Conservation (phyloP, 2,888 invertebrate genomes). For the Prosopocoilus inquinatus region DNA sequence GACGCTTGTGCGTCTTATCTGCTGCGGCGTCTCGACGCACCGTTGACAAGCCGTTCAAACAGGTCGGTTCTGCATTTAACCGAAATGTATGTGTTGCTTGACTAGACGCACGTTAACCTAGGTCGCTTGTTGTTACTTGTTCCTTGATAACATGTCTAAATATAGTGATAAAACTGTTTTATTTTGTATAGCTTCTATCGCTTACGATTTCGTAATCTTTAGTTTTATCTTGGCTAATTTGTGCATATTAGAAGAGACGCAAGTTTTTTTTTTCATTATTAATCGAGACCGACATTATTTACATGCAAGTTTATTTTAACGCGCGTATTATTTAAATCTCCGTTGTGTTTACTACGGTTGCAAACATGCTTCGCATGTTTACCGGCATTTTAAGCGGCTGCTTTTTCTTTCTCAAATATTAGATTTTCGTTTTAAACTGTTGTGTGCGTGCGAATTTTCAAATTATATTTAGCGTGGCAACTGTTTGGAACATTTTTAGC, state of each 20-base stretch:
- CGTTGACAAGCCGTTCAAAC: conserved; percentile 9
- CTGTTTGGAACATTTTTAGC: too few species aligned
- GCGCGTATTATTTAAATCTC: too few species aligned
- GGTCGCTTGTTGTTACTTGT: conserved; percentile 8
- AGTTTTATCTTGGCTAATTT: too few species aligned
- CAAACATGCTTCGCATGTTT: too few species aligned
- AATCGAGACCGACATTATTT: background rate
- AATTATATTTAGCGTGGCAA: too few species aligned
- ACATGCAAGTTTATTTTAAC: background rate
- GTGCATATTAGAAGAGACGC: too few species aligned
- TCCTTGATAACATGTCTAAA: background rate
- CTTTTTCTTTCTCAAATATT: too few species aligned
- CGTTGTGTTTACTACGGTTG: too few species aligned
- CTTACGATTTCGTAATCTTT: background rate
- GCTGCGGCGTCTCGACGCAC: conserved; percentile 29
- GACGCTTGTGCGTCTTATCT: conserved; percentile 32
- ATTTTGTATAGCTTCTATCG: background rate
- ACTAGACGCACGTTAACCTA: conserved; percentile 13
- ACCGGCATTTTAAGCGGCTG: too few species aligned
- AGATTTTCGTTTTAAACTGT: too few species aligned
- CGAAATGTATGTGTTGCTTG: conserved; percentile 3
- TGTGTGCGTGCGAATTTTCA: too few species aligned
- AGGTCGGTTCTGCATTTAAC: background rate
- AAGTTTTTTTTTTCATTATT: too few species aligned
- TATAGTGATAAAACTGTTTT: background rate